phyloP scores from a whole-genome alignment of 2,797 vertebrate species.

The Microcaecilia unicolor region DNA sequence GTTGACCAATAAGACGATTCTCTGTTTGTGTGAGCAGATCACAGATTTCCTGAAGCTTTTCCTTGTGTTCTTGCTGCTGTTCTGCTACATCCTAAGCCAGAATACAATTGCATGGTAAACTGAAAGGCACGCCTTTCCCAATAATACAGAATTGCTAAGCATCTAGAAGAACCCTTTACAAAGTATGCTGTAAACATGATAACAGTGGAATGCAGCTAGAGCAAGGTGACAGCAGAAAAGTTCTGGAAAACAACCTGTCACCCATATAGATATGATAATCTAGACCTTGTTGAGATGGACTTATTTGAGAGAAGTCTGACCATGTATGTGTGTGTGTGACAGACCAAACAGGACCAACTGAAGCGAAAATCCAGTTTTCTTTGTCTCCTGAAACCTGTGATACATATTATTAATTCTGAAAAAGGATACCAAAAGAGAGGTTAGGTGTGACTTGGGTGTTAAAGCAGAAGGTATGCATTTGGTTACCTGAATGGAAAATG shows the following conservation, averaged over 20 bases:
- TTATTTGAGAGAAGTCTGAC: conserved; percentile 48
- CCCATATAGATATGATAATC: conserved; percentile 23
- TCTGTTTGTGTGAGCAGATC: conserved; percentile 86
- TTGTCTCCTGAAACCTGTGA: conserved; percentile 47
- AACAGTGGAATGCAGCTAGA: conserved; percentile 48
- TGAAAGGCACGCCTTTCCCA: background rate
- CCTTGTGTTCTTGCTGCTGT: conserved; percentile 74
- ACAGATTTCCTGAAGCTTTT: conserved; percentile 81
- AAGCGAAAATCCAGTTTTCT: conserved; percentile 49
- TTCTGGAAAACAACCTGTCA: conserved; percentile 26
- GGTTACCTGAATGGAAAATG: conserved; percentile 32
- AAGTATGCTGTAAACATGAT: conserved; percentile 97
- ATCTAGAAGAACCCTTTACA: conserved; percentile 14
- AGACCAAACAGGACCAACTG: conserved; percentile 42
- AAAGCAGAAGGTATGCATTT: too few relatives aligned
- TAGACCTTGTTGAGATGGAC: conserved; percentile 35
- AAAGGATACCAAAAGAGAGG: conserved; percentile 61
- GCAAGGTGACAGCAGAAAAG: conserved; percentile 34
- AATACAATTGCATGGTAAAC: conserved; percentile 8
- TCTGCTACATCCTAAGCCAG: conserved; percentile 64
- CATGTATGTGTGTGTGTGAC: conserved; percentile 50
- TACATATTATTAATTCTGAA: conserved; percentile 58
- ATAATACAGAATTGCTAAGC: conserved; percentile 21
- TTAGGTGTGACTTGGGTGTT: conserved; percentile 50
- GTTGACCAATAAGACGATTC: conserved; percentile 83